phyloP scores from a whole-genome alignment of 2,113 vertebrate species.

The Solea solea region DNA sequence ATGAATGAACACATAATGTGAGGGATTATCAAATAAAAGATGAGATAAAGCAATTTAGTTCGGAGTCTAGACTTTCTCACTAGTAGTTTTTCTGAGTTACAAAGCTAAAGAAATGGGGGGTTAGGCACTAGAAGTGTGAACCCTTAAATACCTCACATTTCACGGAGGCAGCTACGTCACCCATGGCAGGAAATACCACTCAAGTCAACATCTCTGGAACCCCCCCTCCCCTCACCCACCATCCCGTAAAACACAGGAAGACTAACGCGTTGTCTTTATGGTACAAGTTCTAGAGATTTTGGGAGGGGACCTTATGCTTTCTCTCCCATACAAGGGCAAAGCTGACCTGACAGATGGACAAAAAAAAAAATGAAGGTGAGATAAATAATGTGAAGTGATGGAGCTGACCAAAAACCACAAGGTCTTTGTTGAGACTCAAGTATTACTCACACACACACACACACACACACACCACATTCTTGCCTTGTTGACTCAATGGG shows the following conservation, averaged over 20 bases:
- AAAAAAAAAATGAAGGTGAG: slow-evolving; percentile 14
- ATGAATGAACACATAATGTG: slow-evolving; percentile 15
- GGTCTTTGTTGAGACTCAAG: not conserved
- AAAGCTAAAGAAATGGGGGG: no score
- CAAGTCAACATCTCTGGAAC: slow-evolving; percentile 14
- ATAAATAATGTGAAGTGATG: not conserved
- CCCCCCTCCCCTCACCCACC: slow-evolving; percentile 7
- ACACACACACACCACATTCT: not conserved
- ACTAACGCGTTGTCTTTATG: slow-evolving; percentile 19
- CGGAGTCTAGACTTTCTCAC: not conserved
- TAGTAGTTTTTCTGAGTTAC: not conserved
- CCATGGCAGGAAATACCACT: slow-evolving; percentile 67
- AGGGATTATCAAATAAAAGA: no score
- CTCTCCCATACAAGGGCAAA: slow-evolving; percentile 27
- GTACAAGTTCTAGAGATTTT: slow-evolving; percentile 15
- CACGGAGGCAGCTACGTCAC: slow-evolving; percentile 29
- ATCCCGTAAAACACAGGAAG: slow-evolving; percentile 20
- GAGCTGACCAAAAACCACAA: not conserved
- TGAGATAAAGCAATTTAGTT: not conserved
- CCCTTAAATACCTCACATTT: slow-evolving; percentile 46
- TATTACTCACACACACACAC: not conserved
- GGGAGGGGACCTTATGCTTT: slow-evolving; percentile 9
- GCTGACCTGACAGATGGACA: slow-evolving; percentile 6
- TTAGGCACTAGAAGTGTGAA: not conserved
- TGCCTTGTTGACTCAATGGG: no score